A percentile compares a stretch with the other conserved stretches of the same genome.
phyloP scores from a whole-genome alignment of 2,888 invertebrate genomes.

The Penaeus monodon region DNA sequence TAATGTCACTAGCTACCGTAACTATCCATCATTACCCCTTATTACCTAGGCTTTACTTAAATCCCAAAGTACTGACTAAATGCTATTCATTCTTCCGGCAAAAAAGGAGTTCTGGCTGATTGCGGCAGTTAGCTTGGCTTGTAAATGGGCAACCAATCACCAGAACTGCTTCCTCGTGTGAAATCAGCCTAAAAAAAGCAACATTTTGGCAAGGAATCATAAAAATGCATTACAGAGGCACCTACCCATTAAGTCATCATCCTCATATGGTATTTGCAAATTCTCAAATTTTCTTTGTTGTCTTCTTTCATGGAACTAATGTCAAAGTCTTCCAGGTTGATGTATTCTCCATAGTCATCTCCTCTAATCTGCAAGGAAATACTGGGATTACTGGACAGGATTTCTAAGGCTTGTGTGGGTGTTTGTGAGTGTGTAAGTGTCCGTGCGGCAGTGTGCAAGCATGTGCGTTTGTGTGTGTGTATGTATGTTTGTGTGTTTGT shows the following conservation, averaged over 20 bases:
- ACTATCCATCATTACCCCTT: no score
- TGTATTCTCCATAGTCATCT: slow-evolving; percentile 97
- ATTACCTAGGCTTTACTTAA: no score
- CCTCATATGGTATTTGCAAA: slow-evolving; percentile 44
- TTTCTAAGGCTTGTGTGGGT: neutral
- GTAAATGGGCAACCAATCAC: no score
- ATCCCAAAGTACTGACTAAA: no score
- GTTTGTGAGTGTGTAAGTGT: neutral
- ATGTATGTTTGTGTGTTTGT: slow-evolving; percentile 1
- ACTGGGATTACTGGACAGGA: neutral
- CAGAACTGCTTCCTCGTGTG: no score
- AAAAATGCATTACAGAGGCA: neutral
- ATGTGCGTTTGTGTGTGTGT: neutral
- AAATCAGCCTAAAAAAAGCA: no score
- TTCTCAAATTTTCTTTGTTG: slow-evolving; percentile 75
- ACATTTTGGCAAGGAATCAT: no score
- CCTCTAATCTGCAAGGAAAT: slow-evolving; percentile 41
- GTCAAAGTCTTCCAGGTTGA: slow-evolving; percentile 72
- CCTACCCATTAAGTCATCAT: slow-evolving; percentile 57
- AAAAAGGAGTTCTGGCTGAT: no score
- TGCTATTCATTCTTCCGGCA: no score
- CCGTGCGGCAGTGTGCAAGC: neutral
- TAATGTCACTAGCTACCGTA: no score
- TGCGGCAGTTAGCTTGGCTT: no score
- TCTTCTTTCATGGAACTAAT: slow-evolving; percentile 69